Evolutionary conservation across 2,113 vertebrate genomes (phyloP).

Genomic region (Strix aluco): DNA sequence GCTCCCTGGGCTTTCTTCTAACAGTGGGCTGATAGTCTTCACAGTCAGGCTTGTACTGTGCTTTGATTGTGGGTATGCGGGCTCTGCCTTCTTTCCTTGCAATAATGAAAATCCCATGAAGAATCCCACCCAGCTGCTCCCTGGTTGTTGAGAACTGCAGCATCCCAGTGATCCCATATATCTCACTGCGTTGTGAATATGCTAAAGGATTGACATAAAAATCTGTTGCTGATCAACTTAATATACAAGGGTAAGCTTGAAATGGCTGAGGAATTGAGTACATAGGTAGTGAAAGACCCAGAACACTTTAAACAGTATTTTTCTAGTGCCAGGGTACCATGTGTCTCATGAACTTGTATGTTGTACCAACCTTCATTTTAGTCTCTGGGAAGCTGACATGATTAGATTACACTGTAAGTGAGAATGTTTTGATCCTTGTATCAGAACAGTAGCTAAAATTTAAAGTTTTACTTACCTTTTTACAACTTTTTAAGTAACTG

Average conservation of each 20-base stretch:
- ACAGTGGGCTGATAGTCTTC: neutral
- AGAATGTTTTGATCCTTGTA: neutral
- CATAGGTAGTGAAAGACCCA: neutral
- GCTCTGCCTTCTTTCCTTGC: neutral
- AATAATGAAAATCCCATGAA: neutral
- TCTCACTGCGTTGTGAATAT: neutral
- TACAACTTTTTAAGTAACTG: neutral
- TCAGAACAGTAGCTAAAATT: neutral
- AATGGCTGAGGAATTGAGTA: neutral
- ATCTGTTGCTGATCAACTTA: neutral
- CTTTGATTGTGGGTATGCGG: neutral
- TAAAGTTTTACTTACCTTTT: neutral
- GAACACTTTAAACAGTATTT: neutral
- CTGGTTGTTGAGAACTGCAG: neutral
- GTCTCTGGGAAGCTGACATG: neutral
- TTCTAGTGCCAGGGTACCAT: neutral
- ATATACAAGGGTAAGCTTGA: neutral
- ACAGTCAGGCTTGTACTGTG: neutral
- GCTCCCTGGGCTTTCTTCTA: neutral
- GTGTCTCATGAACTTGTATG: accelerated
- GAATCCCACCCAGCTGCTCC: neutral
- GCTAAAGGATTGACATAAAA: neutral
- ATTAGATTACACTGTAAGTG: neutral
- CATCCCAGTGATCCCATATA: neutral
- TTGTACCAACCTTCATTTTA: neutral